Evolutionary conservation across 2,113 vertebrate genomes (phyloP), one percentile per base, ranked within the genome.

Genomic region (Marmota monax): DNA sequence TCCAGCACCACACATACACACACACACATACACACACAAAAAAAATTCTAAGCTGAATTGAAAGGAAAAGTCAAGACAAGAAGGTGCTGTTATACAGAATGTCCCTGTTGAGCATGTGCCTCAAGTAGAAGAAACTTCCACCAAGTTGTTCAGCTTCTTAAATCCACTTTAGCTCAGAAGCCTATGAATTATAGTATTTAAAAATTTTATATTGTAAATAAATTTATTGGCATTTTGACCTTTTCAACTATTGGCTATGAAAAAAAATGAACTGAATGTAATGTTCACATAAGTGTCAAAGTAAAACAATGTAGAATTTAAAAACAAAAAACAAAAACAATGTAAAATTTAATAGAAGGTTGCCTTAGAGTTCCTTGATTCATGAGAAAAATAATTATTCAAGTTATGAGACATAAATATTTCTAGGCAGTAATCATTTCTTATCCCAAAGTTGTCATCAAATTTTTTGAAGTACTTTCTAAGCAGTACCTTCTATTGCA

Each of bases 381-480:
- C 34, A 58, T 51, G 48, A 86, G 58, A 76, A 93, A 82, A 90
- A 51, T 45, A 90, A 74, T 77, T 86, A 61, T 73, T 90, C 7
- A 87, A 58, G 10, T 84, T 78, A 61, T 72, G 65, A 42, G 61
- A 79, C 32, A 45, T 67, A 74, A 85, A 23, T 76, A 78, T 79
- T 84, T 91, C 27, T 58, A 69, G n/a, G 53, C 27, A 82, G 63
- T 32, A 39, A 77, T 77, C 56, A 32, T 48, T 95, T 84, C 65
- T 97, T 27, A 69, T 42, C 70, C 2, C 45, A 61, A 90, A 65
- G 34, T 65, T 61, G 25, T 73, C 27, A n/a, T 73, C 69, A 61
- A 69, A 45, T 79, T 76, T n/a, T 92, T 76, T 77, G 32, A 48
- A 48, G 58, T 65, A 6, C 8, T 25, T 87, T 67, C 82, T 90